Conservation (phyloP, 1,140 invertebrate species). For the Neodiprion lecontei region DNA sequence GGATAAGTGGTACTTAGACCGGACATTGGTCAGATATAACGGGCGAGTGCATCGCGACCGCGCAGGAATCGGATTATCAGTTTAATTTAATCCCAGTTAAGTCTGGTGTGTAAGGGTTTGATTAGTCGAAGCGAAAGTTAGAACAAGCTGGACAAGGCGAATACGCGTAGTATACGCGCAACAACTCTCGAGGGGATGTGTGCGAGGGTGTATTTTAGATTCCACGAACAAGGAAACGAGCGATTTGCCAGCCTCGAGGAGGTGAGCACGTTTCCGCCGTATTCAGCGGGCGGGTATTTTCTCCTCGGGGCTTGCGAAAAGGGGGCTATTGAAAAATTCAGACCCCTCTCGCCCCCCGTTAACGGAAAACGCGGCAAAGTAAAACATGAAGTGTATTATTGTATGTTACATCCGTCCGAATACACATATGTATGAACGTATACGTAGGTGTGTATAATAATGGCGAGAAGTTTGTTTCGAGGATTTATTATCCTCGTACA, state of each 20-base stretch:
- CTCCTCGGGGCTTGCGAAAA: too few relatives aligned
- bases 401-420: too few relatives aligned
- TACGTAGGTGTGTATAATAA: slow-evolving; percentile 17
- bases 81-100: too few relatives aligned
- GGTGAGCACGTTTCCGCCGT: neutral
- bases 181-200: neutral
- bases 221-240: neutral
- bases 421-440: neutral
- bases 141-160: neutral
- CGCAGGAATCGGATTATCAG: too few relatives aligned
- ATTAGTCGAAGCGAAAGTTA: neutral
- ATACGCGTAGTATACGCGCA: neutral
- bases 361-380: too few relatives aligned
- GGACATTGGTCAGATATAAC: too few relatives aligned
- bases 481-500: neutral
- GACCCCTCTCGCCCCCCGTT: too few relatives aligned
- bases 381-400: too few relatives aligned
- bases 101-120: neutral
- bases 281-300: neutral
- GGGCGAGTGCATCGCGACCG: too few relatives aligned
- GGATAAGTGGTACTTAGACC: too few relatives aligned
- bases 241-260: neutral
- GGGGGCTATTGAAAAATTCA: too few relatives aligned
- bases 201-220: neutral
- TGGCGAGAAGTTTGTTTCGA: slow-evolving; percentile 31